Conservation (phyloP, 2,888 invertebrate genomes). For the Hydropsyche betteni region DNA sequence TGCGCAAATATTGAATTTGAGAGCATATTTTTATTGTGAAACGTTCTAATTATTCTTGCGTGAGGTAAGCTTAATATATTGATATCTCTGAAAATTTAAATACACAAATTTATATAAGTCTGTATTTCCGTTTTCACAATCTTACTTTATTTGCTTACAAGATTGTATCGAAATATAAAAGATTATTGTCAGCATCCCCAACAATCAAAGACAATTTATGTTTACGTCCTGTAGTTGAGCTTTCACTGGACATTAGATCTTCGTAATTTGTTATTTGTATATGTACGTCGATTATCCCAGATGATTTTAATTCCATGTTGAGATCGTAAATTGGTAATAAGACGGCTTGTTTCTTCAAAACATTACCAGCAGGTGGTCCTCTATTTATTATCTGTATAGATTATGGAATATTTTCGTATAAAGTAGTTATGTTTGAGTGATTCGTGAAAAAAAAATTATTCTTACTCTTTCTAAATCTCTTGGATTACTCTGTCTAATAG, state of each 20-base stretch:
- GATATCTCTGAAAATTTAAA: slow-evolving; percentile 58
- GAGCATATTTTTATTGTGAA: slow-evolving; percentile 59
- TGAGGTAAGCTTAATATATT: slow-evolving; percentile 62
- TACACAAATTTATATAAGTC: slow-evolving; percentile 18
- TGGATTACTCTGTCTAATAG: slow-evolving; percentile 73
- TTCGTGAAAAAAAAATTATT: not conserved
- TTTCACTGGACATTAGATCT: slow-evolving; percentile 55
- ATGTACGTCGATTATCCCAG: slow-evolving; percentile 56
- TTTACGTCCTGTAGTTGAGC: slow-evolving; percentile 61
- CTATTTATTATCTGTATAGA: slow-evolving; percentile 73
- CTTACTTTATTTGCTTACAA: slow-evolving; percentile 59
- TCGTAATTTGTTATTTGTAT: slow-evolving; percentile 61
- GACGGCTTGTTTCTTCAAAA: slow-evolving; percentile 69
- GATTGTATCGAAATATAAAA: slow-evolving; percentile 67
- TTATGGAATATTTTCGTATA: slow-evolving; percentile 9
- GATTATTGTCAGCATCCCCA: slow-evolving; percentile 72
- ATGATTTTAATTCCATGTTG: slow-evolving; percentile 57
- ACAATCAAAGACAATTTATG: slow-evolving; percentile 70
- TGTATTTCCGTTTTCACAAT: slow-evolving; percentile 22
- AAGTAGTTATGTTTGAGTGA: slow-evolving; percentile 1
- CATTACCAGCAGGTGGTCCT: slow-evolving; percentile 77
- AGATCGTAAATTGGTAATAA: slow-evolving; percentile 72
- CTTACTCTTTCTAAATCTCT: slow-evolving; percentile 74
- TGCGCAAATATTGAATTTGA: slow-evolving; percentile 64
- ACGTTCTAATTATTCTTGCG: slow-evolving; percentile 59